phyloP scores from a whole-genome alignment of 2,113 vertebrate species.

The Psammodynastes pulverulentus region DNA sequence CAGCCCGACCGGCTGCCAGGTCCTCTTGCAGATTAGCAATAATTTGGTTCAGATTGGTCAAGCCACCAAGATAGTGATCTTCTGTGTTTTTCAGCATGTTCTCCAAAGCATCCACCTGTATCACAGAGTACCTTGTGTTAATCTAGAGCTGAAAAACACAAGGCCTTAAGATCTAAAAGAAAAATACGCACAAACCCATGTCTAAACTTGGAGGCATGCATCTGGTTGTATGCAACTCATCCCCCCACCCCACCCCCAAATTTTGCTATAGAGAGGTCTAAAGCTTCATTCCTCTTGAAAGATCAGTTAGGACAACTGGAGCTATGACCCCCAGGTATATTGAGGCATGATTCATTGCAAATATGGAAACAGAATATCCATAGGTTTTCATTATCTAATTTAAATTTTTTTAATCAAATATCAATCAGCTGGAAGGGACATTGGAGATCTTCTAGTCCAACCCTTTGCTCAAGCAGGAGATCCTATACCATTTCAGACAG shows the following conservation, averaged over 20 bases:
- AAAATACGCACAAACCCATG: background rate
- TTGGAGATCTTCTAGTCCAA: no score
- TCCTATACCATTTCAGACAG: no score
- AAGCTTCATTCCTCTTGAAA: background rate
- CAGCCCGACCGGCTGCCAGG: constrained; percentile 55
- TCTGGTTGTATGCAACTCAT: background rate
- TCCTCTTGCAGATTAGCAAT: constrained; percentile 60
- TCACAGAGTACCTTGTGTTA: background rate
- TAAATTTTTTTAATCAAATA: background rate
- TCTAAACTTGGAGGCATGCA: background rate
- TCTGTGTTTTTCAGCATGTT: constrained; percentile 51
- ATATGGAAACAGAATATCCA: background rate
- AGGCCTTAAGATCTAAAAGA: background rate
- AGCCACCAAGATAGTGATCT: constrained; percentile 34
- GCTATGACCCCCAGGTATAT: background rate
- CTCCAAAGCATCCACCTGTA: constrained; percentile 67
- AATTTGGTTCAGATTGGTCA: constrained; percentile 47
- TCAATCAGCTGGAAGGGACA: no score
- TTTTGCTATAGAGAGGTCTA: background rate
- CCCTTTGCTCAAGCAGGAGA: no score
- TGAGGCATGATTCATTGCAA: background rate
- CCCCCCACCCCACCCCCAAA: background rate
- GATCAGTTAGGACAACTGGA: background rate
- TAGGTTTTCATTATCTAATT: background rate
- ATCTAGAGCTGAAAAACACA: background rate